A percentile compares a stretch with the other conserved stretches of the same genome.
These are phyloP conservation scores for Patiria pectinifera DNA, from an alignment of 53 echinoderm and acorn worm species.

Conservation along the genomic window DNA sequence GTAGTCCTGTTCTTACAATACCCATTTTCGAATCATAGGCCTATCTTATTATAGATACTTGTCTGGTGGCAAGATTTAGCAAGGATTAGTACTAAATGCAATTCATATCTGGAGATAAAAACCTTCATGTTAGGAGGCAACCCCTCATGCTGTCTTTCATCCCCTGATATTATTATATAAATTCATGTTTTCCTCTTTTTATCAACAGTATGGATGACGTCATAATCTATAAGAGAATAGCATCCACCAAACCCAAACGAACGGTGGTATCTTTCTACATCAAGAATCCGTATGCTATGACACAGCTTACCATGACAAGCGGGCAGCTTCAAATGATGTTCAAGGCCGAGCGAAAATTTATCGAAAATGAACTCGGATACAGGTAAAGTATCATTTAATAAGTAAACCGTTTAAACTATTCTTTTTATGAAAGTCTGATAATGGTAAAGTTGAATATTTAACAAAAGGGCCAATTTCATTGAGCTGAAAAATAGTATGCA, in stretches of 20 bases:
- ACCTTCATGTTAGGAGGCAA: not conserved
- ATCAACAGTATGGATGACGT: slow-evolving; percentile 20
- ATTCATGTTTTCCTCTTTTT: not conserved
- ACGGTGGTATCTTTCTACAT: slow-evolving; percentile 56
- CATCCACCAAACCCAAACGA: not conserved
- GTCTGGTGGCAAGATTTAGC: too few species aligned
- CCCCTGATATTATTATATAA: not conserved
- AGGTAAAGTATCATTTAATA: not conserved
- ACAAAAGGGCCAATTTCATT: too few species aligned
- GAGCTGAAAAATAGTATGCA: too few species aligned
- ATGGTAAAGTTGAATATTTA: too few species aligned
- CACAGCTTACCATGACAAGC: slow-evolving; percentile 31
- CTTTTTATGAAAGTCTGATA: too few species aligned
- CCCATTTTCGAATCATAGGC: too few species aligned
- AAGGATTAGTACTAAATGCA: too few species aligned
- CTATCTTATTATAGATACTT: too few species aligned
- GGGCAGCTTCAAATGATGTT: slow-evolving; percentile 36
- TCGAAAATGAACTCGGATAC: slow-evolving; percentile 28
- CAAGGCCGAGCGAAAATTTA: not conserved
- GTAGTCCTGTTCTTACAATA: too few species aligned
- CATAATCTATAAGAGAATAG: slow-evolving; percentile 10
- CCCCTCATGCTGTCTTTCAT: not conserved
- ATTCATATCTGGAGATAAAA: too few species aligned
- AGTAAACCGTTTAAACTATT: too few species aligned
- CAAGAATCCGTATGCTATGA: slow-evolving; percentile 23